Percentiles rank a stretch among this genome's conserved stretches.
Conservation (phyloP, 2,113 vertebrate species). For the Heterochromis multidens region DNA sequence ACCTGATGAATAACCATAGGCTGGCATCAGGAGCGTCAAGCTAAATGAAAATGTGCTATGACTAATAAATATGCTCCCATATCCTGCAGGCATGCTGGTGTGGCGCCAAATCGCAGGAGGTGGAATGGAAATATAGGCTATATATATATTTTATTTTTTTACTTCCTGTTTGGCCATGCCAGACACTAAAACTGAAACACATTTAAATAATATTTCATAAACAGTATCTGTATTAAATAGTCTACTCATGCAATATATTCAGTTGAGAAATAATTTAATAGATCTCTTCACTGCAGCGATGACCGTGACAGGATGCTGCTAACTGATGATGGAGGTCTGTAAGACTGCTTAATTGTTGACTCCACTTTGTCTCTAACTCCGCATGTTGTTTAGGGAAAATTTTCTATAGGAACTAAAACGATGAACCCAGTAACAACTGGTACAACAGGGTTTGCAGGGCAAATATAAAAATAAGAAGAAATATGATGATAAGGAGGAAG, state of each 20-base stretch:
- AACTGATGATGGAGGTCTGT: neutral
- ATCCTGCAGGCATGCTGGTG: constrained; percentile 10
- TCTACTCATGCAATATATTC: constrained; percentile 72
- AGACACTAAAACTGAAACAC: constrained; percentile 21
- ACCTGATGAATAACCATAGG: constrained; percentile 10
- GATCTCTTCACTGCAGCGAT: constrained; percentile 18
- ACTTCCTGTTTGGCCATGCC: constrained; percentile 4
- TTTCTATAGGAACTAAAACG: neutral
- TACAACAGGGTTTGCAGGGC: neutral
- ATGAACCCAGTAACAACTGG: neutral
- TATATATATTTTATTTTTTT: neutral
- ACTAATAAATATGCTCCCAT: constrained; percentile 66
- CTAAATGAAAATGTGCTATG: constrained; percentile 60
- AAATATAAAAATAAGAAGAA: neutral
- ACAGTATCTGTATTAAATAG: constrained; percentile 67
- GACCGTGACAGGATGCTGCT: neutral
- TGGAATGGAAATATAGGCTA: neutral
- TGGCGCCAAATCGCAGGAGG: neutral
- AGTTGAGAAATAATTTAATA: constrained; percentile 74
- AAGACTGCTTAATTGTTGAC: neutral
- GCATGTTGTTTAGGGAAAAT: neutral
- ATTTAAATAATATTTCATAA: constrained; percentile 58
- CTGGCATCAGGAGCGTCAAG: constrained; percentile 39
- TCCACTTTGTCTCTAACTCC: neutral
- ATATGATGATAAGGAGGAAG: neutral